Evolutionary conservation across 1,140 invertebrate species (phyloP).

Genomic region (Solenopsis invicta): DNA sequence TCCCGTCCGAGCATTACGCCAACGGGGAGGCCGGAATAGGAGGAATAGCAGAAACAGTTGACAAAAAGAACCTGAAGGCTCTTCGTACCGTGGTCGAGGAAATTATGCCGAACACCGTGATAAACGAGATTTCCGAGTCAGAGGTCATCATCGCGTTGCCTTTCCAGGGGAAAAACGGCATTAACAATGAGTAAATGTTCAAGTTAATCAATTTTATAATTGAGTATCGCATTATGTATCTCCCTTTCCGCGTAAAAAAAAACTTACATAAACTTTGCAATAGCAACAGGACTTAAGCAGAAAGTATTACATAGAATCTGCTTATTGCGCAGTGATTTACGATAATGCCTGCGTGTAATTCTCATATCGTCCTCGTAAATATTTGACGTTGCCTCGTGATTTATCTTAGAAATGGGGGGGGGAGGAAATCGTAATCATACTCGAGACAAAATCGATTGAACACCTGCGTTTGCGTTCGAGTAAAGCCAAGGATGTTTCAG

Average conservation of each 20-base stretch:
- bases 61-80: constrained; percentile 80
- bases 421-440: constrained; percentile 15
- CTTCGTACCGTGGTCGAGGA: constrained; percentile 83
- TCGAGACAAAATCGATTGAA: constrained; percentile 37
- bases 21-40: constrained; percentile 37
- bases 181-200: constrained; percentile 86
- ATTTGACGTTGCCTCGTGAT: constrained; percentile 43
- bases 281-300: neutral
- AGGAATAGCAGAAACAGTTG: constrained; percentile 46
- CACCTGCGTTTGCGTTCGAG: constrained; percentile 15
- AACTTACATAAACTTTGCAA: neutral
- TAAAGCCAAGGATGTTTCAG: constrained; percentile 76
- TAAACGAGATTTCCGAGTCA: constrained; percentile 82
- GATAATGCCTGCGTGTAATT: constrained; percentile 24
- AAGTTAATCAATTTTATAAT: constrained; percentile 12
- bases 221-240: neutral
- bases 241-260: neutral
- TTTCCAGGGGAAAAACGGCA: constrained; percentile 86
- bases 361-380: constrained; percentile 11
- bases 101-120: constrained; percentile 85
- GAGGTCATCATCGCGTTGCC: constrained; percentile 87
- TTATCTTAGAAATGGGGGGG: constrained; percentile 50
- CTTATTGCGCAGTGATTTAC: neutral
- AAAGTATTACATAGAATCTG: neutral
- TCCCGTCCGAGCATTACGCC: constrained; percentile 53